Evolutionary conservation across 2,797 vertebrate genomes (phyloP), one percentile per base, ranked within the genome.

Genomic region (Parauchenoglanis ngamensis): DNA sequence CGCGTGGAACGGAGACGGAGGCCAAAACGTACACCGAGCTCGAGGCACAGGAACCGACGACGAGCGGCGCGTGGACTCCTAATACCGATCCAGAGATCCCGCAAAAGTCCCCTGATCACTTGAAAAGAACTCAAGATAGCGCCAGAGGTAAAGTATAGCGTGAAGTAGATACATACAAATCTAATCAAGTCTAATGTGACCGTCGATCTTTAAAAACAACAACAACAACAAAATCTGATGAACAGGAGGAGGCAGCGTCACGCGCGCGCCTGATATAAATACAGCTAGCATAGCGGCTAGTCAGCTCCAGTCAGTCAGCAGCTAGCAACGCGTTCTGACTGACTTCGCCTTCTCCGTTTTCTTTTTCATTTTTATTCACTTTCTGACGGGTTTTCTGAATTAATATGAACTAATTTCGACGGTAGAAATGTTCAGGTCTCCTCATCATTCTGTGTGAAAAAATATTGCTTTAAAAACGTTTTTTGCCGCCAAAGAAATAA

Each of bases 21-120:
- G 84, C 54, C 4, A 86, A 79, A 77, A 85, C 86, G 0, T 88
- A 82, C 86, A 25, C 63, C 4, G 90, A 92, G 49, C 87, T 89
- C 44, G 80, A 63, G 67, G 79, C 31, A 7, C 67, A 86, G 10
- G 1, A 0, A 40, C 25, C 15, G 25, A 6, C 23, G 1, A 0
- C 11, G 12, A 44, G 59, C 59, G 25, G 77, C 35, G 8, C 85
- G n/a, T 23, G 54, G 12, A 63, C 25, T 65, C 57, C 31, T 10
- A 35, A 4, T 11, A 19, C n/a, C 46, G 23, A 54, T 19, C n/a
- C n/a, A 10, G 23, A 65, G 23, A 13, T 25, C 40, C 6, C 1
- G 44, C 61, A 82, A 8, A 17, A 52, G 21, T 21, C 25, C 25
- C 31, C 21, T 12, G n/a, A 52, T 7, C n/a, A 13, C 8, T 21